Base-by-base conservation (phyloP, 1,140 invertebrate species). In the Listronotus bonariensis region DNA sequence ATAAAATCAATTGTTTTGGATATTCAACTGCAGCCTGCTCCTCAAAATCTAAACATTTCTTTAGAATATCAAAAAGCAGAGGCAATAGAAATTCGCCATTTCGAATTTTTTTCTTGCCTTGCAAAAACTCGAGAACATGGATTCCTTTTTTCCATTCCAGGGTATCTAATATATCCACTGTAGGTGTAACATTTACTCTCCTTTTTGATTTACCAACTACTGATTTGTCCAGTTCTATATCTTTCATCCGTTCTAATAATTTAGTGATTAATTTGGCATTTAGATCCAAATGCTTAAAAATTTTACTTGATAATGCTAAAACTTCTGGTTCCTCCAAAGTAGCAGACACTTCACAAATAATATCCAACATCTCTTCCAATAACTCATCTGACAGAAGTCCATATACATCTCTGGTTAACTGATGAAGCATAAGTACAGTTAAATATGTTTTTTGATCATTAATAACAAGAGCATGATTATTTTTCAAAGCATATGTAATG, bases 1-100 rank as follows among this genome's bases (percentile, higher is more conserved):
- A 89, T 0, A 97, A 77, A 17, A 95, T 81, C 10, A 96, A 77
- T 74, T 97, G 95, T 78, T 96, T 96, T 0, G 89, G 85, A 74
- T 97, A 96, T 77, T 97, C 94, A 0, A 92, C 85, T n/a, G 88
- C 85, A 17, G 86, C 86, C 70, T 95, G 91, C 70, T 92, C 88
- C 69, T 95, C 91, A 62, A 93, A 87, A 58, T 87, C 83, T 59
- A 93, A 81, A 74, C 90, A 93, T 68, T 86, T 87, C 68, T 90
- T 88, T 7, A 97, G 76, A n/a, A 96, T 75, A 54, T 90, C 86
- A 71, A 96, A 95, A 5, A 95, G 76, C n/a, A 87, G 70, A 0
- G 87, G 85, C 7, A 95, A 80, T 4, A 97, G 80, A 0, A 83
- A 56, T 17, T 86, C 79, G 26, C 86, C 82, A 68, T 89, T 86